Evolutionary conservation across 2,113 vertebrate genomes (phyloP), one percentile per base, ranked within the genome.

Genomic region (Scophthalmus maximus): DNA sequence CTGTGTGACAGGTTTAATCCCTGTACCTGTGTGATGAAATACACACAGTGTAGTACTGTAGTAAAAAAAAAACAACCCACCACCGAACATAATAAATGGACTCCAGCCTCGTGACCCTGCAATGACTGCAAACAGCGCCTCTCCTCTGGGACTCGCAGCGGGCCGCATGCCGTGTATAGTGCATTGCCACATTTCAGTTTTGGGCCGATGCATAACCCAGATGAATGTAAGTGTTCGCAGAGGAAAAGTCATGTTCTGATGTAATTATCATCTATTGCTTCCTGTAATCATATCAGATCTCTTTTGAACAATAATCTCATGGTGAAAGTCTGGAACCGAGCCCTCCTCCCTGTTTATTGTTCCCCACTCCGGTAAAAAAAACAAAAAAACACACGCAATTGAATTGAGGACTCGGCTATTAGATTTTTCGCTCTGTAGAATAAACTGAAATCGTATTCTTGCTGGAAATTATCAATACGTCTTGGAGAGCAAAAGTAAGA

Each of bases 381-480:
- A n/a, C n/a, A n/a, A n/a, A n/a, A n/a, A n/a, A n/a, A n/a, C n/a
- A n/a, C n/a, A 96, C 95, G 84, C 94, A 97, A 99, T 98, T 92
- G 92, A 95, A 97, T 97, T 97, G 94, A 94, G 92, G 92, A 91
- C 93, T 92, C 91, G 76, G 90, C 92, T 96, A 98, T 98, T 97
- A 96, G 95, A 95, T 98, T 97, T 94, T 93, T 92, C 91, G 93
- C 94, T 95, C 95, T 92, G 95, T 95, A 96, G 92, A 97, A 98
- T 97, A 96, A 95, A 96, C 95, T 92, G 94, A 95, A 97, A 97
- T 97, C 85, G 86, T 94, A 97, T 98, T 97, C 97, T 97, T 97
- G 95, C 94, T 95, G 96, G 95, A 95, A 98, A 94, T 96, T 96
- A 98, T 97, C 97, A 97, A 97, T 98, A 98, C 94, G 96, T 98